Evolutionary conservation across 2,797 vertebrate species (phyloP), one percentile per base, ranked within the genome.

Genomic region (Mormyrops boulengeri): DNA sequence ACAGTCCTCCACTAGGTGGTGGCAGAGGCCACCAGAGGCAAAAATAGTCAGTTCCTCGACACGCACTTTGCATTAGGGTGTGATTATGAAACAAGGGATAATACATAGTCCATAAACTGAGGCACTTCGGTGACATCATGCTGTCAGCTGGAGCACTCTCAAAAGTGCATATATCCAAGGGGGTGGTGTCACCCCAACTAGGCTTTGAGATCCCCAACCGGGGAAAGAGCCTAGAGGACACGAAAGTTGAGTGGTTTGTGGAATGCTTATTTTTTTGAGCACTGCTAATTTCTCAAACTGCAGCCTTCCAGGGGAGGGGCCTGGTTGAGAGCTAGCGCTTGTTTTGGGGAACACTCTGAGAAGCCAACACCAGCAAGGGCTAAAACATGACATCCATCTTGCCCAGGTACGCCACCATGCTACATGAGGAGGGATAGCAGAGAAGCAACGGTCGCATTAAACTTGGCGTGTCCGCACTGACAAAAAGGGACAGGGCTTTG

Each of bases 301-400:
- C 85, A 12, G 49, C 55, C 85, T 44, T n/a, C 34, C n/a, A 41
- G 44, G 34, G 17, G 34, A 3, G 30, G 4, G 30, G n/a, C 30
- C 49, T 49, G 52, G 12, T n/a, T 19, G 55, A 34, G 69, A 41
- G 62, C 55, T 38, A 60, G 77, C 53, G 47, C 38, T 88, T 38
- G 47, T 85, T 53, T 49, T 26, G 88, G 86, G 88, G 50, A 55
- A 80, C 66, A 80, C 22, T 50, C 77, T 22, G 69, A 38, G 34
- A 8, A 82, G 87, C 89, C 66, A n/a, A 82, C 89, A 89, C 52
- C 17, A 9, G 53, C 84, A 17, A 57, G 82, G 60, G 26, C 88
- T 89, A 89, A 85, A 91, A 92, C 53, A 93, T 41, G 93, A 92
- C 93, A 91, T 93, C 92, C 92, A 94, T 93, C 94, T 94, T 92